Base-by-base conservation (phyloP, 2,888 invertebrate species). In the Eupithecia abbreviata region DNA sequence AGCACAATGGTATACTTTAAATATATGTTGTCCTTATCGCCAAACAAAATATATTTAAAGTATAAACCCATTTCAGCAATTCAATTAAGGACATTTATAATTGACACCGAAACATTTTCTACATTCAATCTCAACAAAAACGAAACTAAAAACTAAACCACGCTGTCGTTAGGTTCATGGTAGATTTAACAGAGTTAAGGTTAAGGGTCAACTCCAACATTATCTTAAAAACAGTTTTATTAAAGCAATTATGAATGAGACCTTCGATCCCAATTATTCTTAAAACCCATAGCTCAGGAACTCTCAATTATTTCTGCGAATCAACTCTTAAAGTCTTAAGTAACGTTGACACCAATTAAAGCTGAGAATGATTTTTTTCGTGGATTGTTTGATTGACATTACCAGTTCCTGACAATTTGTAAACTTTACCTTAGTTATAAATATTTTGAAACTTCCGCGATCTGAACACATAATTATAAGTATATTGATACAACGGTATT, bases 161-260 rank as follows among this genome's bases (percentile, higher is more conserved):
- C 67, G 15, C 66, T 51, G 67, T 55, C 65, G 67, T 45, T 68
- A 43, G 4, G 18, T 30, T 58, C 18, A 58, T 58, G 18, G 3
- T 67, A 55, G 66, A 76, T 72, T 76, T 69, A 18, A 13, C 66
- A 70, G 62, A 76, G 41, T 10, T 49, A 55, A 75, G 77, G 77
- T 74, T 74, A 55, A 47, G 62, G 77, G 62, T 74, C 67, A 30
- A n/a, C 69, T 43, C 49, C 58, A 58, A 58, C 43, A 68, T 68
- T 51, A 72, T 62, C 62, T 62, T 72, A 72, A 74, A 77, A 72
- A 69, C 71, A 49, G 51, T 73, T 62, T 66, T 42, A 66, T 66
- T 66, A 42, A 41, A 42, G 66, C 66, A 42, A 66, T 66, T 15
- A 42, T 66, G 41, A n/a, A 68, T 68, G 4, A 68, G 45, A 68